A percentile compares a stretch with the other conserved stretches of the same genome.
Conservation (phyloP, 2,888 invertebrate genomes). For the Metopia argyrocephala region DNA sequence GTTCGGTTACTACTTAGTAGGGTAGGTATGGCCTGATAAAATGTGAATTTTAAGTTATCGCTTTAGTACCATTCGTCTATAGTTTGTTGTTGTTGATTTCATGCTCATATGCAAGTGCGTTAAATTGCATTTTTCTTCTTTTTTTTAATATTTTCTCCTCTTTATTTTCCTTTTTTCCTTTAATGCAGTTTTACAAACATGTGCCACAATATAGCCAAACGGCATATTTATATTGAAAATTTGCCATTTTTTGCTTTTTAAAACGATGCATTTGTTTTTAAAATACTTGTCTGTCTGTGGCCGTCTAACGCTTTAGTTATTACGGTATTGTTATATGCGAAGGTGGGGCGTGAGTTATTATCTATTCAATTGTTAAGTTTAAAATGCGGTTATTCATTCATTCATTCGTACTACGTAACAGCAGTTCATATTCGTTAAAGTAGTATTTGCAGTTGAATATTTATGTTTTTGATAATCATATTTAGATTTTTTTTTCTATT, state of each 20-base stretch:
- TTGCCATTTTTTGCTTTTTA: background rate
- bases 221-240: conserved; percentile 38
- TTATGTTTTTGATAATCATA: conserved; percentile 23
- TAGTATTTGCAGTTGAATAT: conserved; percentile 12
- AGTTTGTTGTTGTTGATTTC: conserved; percentile 10
- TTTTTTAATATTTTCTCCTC: background rate
- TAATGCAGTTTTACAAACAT: background rate
- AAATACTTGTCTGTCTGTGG: background rate
- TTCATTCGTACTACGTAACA: background rate
- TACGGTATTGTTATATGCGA: conserved; percentile 58
- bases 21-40: no score
- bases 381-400: conserved; percentile 60
- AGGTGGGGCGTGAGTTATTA: conserved; percentile 77
- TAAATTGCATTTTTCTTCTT: conserved; percentile 42
- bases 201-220: conserved; percentile 38
- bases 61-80: no score
- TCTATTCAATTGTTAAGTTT: conserved; percentile 76
- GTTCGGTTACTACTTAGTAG: no score
- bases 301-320: conserved; percentile 13
- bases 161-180: conserved; percentile 13
- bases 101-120: conserved; percentile 43
- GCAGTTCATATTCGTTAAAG: conserved; percentile 3
- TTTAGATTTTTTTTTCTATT: conserved; percentile 14
- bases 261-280: background rate
- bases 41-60: no score